Conservation (phyloP, 2,888 invertebrate genomes). For the Saturnia japonica region DNA sequence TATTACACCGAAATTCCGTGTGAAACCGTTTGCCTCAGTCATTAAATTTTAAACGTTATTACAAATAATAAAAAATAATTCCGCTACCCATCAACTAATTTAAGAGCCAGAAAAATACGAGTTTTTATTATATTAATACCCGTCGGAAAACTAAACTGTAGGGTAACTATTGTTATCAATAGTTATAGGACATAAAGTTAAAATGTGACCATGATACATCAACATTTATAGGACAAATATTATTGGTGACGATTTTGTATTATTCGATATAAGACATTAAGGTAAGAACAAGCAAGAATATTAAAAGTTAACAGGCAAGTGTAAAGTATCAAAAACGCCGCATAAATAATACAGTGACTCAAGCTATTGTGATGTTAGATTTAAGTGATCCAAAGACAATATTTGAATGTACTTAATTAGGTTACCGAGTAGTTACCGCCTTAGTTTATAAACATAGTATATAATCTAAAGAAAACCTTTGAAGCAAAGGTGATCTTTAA, state of each 20-base stretch:
- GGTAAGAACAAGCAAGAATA: not conserved
- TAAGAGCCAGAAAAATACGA: too few species aligned
- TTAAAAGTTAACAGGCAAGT: not conserved
- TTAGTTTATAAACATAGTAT: constrained; percentile 31
- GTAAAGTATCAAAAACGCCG: constrained; percentile 11
- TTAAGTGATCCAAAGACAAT: constrained; percentile 67
- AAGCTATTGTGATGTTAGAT: constrained; percentile 47
- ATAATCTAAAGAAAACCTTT: not conserved
- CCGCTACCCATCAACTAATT: too few species aligned
- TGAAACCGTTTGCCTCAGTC: too few species aligned
- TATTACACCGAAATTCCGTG: too few species aligned
- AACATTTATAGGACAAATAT: too few species aligned
- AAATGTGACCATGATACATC: too few species aligned
- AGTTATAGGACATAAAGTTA: not conserved
- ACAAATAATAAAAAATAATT: too few species aligned
- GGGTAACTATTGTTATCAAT: too few species aligned
- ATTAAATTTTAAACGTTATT: too few species aligned
- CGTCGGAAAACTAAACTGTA: too few species aligned
- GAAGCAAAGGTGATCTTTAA: constrained; percentile 10
- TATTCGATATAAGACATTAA: not conserved
- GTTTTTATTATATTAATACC: too few species aligned
- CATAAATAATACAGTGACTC: constrained; percentile 21
- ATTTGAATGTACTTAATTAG: constrained; percentile 37
- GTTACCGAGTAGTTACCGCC: constrained; percentile 67
- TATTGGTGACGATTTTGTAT: not conserved